Base-by-base conservation (phyloP, 2,797 vertebrate genomes). In the Arremon brunneinucha region DNA sequence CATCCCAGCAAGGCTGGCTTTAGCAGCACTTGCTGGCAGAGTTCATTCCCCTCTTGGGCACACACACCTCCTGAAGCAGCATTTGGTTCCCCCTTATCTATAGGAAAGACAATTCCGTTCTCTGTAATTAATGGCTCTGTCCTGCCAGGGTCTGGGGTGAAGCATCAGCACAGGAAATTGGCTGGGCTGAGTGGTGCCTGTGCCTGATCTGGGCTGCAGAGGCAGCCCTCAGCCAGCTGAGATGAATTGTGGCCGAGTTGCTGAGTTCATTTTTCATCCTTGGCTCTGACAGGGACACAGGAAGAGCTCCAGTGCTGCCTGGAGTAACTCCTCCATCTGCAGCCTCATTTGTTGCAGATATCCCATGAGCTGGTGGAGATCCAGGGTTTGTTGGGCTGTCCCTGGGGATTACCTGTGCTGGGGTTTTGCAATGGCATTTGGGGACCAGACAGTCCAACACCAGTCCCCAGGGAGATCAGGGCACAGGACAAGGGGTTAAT, bases 121-220 rank as follows among this genome's bases (percentile, higher is more conserved):
- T 86, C 89, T 75, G 85, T 93, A 89, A 94, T 97, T 92, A 94
- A 93, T 82, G 79, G 76, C 47, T 52, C n/a, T 79, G 59, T 74
- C 75, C 77, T 4, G 34, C 63, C 15, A 8, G 78, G 80, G 81
- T 80, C 70, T 41, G 10, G 41, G 83, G 85, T 87, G 84, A 94
- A 90, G 91, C 65, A 92, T 71, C 91, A 63, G 4, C 75, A 49
- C 20, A 83, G 86, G 90, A 92, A 95, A 94, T 76, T 75, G 87
- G 86, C 82, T 30, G 3, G 83, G 95, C 68, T 79, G 47, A 93
- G 82, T 71, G 65, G 69, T 87, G 63, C 47, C 76, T 91, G 74
- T 27, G 49, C 75, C 85, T 17, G 75, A 59, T 90, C 83, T 17
- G 0, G 3, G 46, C 64, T 57, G 72, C 65, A 53, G 22, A 79